These are phyloP conservation scores for Tuberolachnus salignus DNA, from an alignment of 2,888 invertebrate species.

Conservation along the genomic window DNA sequence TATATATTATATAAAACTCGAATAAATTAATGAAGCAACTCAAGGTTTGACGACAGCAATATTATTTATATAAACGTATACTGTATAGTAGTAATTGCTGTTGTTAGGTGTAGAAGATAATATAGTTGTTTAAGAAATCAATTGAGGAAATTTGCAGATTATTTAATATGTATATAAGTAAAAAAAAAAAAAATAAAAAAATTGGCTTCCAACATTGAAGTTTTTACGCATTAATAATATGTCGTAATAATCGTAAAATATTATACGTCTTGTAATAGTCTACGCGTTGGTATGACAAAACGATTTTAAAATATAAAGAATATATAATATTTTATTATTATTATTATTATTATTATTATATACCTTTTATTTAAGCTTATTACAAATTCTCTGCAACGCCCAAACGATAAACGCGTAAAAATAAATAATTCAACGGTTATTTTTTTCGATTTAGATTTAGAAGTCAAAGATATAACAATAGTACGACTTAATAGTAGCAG, in stretches of 20 bases:
- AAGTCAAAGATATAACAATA: neutral
- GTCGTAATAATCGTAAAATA: neutral
- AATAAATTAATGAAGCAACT: too few relatives aligned
- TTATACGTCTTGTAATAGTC: neutral
- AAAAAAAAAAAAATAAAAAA: neutral
- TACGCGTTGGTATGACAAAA: neutral
- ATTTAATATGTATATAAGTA: too few relatives aligned
- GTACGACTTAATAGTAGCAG: neutral
- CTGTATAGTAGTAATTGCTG: too few relatives aligned
- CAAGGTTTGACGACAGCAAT: too few relatives aligned
- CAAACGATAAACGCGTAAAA: constrained; percentile 12
- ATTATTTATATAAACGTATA: too few relatives aligned
- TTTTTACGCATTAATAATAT: neutral
- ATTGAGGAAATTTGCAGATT: neutral
- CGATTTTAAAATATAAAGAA: constrained; percentile 24
- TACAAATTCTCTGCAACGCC: constrained; percentile 21
- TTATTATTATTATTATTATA: too few relatives aligned
- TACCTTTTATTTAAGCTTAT: constrained; percentile 18
- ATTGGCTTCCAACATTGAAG: neutral
- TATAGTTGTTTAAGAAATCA: neutral
- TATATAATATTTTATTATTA: neutral
- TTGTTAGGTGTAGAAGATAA: too few relatives aligned
- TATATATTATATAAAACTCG: too few relatives aligned
- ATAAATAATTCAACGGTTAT: constrained; percentile 24
- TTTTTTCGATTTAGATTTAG: constrained; percentile 12